These are phyloP conservation scores for Synchiropus splendidus DNA, from an alignment of 2,113 vertebrate genomes.

Conservation along the genomic window DNA sequence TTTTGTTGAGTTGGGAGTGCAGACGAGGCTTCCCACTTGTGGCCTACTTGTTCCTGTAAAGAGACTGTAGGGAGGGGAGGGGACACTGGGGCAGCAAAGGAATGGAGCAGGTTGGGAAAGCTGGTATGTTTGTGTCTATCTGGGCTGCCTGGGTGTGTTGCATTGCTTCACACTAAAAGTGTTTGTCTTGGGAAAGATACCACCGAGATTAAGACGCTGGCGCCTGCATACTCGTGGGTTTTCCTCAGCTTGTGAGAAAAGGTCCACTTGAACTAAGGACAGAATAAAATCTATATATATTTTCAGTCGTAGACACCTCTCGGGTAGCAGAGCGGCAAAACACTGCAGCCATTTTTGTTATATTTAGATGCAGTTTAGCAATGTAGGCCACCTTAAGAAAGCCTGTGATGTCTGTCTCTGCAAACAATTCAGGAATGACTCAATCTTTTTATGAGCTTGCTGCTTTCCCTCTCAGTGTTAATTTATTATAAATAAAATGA, in stretches of 20 bases:
- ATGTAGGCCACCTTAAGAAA: no score
- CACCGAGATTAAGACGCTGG: conserved; percentile 2
- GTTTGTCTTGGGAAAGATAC: conserved; percentile 9
- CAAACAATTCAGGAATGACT: no score
- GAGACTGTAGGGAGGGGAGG: conserved; percentile 28
- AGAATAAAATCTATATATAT: no score
- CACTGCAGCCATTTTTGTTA: no score
- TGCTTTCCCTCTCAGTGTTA: no score
- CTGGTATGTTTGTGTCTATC: conserved; percentile 31
- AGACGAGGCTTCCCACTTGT: conserved; percentile 46
- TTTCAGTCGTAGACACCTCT: no score
- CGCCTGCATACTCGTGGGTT: background rate
- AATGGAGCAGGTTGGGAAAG: conserved; percentile 10
- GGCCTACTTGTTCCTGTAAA: conserved; percentile 43
- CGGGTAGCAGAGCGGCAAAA: no score
- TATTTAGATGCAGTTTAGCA: no score
- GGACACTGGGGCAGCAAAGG: conserved; percentile 5
- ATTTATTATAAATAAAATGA: no score
- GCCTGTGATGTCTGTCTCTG: no score
- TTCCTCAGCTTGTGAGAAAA: background rate
- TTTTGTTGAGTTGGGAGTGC: conserved; percentile 52
- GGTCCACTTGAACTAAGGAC: no score
- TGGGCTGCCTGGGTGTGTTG: conserved; percentile 19
- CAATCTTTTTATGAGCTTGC: no score
- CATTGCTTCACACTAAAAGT: conserved; percentile 26